Evolutionary conservation across 2,797 vertebrate species (phyloP).

Genomic region (Tympanoctomys barrerae): DNA sequence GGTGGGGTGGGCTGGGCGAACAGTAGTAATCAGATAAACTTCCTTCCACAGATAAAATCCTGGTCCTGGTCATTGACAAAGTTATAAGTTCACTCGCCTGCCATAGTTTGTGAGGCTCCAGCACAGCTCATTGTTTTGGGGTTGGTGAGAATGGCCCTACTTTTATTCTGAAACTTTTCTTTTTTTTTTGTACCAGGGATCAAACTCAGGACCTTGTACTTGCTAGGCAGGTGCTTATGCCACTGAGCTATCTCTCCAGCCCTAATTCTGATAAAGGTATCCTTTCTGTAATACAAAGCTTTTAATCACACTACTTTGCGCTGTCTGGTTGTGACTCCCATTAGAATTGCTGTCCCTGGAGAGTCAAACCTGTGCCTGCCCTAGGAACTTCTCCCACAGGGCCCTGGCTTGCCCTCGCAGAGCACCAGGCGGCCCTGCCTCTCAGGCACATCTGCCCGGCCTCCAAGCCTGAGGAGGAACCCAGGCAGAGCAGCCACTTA

Average conservation of each 20-base stretch:
- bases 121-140: not conserved
- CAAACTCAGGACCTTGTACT: no score
- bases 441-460: not conserved
- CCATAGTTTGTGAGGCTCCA: not conserved
- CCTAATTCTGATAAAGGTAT: not conserved
- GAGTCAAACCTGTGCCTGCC: not conserved
- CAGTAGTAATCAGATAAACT: not conserved
- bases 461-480: not conserved
- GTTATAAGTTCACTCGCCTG: not conserved
- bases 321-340: not conserved
- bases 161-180: not conserved
- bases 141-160: not conserved
- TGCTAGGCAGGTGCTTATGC: no score
- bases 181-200: no score
- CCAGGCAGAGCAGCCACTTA: not conserved
- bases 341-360: not conserved
- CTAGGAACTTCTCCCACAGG: not conserved
- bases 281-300: not conserved
- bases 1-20: not conserved
- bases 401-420: not conserved
- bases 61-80: not conserved
- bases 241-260: no score
- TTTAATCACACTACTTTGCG: not conserved
- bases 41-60: not conserved
- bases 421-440: not conserved